These are phyloP conservation scores for Zophobas morio DNA, from an alignment of 1,140 invertebrate species.

Conservation along the genomic window DNA sequence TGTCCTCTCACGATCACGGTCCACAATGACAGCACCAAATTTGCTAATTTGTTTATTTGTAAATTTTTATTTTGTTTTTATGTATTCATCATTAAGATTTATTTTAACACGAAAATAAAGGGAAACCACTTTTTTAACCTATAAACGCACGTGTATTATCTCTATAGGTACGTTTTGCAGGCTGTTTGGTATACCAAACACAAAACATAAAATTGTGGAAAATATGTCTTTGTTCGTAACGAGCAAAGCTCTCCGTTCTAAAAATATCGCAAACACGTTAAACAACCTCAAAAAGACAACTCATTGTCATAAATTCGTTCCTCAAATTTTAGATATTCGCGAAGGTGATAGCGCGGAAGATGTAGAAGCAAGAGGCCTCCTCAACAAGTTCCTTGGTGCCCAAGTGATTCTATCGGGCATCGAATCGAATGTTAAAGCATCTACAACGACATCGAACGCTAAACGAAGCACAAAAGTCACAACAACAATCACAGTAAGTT, in stretches of 20 bases:
- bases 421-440: constrained; percentile 66
- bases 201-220: no score
- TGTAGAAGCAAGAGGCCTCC: constrained; percentile 78
- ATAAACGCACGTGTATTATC: no score
- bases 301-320: neutral
- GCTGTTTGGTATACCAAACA: no score
- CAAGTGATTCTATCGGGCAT: constrained; percentile 82
- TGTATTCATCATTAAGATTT: no score
- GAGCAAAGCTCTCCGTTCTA: neutral
- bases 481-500: constrained; percentile 64
- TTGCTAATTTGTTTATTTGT: no score
- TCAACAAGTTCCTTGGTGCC: constrained; percentile 86
- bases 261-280: neutral
- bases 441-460: constrained; percentile 49
- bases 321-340: constrained; percentile 69
- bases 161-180: no score
- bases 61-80: no score
- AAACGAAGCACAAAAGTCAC: constrained; percentile 62
- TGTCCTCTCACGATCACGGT: no score
- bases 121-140: no score
- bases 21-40: no score
- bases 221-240: neutral
- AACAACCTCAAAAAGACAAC: neutral
- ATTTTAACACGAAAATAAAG: no score
- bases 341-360: constrained; percentile 77